Base-by-base conservation (phyloP, 2,797 vertebrate species). In the Hoplostethus mediterraneus region DNA sequence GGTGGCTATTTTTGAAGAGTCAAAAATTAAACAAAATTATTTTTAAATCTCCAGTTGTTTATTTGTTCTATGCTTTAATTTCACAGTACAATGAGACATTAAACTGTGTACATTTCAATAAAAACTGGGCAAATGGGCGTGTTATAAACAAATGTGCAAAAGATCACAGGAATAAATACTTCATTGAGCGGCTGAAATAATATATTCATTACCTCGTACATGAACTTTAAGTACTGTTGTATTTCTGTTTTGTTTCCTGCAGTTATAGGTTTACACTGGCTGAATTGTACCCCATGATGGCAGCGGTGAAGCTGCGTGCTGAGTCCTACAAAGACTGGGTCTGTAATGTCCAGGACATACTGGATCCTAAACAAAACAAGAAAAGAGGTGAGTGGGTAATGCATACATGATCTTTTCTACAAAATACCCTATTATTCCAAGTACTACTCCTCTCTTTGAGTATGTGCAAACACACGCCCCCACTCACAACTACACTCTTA, bases 241-340 rank as follows among this genome's bases (percentile, higher is more conserved):
- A 33, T 30, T 4, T 21, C 36, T 36, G 11, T 51, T 8, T 75
- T 12, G 64, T 53, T 73, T 40, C 7, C 36, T 66, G 0, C 81
- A 99, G 98, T 79, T 99, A 95, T 69, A 96, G 97, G 71, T 99
- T 96, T 60, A 96, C 95, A 45, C 91, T 99, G 90, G 95, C 96
- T 75, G 93, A 96, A 30, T 91, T 99, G 63, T 96, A 96, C 77
- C 93, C 94, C 0, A 94, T 97, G 95, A 94, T 96, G 95, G 91
- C 93, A 0, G 93, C 94, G 0, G 89, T 99, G 51, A 96, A 92
- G 47, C 92, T 94, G 78, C 96, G 97, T 1, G 97, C 96, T 0
- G 96, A 98, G 51, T 97, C 97, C 0, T 98, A 97, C 72, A 96
- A 97, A 9, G 90, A 97, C 28, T 99, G 98, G 98, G 84, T 97